Evolutionary conservation across 2,113 vertebrate species (phyloP), one percentile per base, ranked within the genome.

Genomic region (Gnathonemus echidnorhynchus): DNA sequence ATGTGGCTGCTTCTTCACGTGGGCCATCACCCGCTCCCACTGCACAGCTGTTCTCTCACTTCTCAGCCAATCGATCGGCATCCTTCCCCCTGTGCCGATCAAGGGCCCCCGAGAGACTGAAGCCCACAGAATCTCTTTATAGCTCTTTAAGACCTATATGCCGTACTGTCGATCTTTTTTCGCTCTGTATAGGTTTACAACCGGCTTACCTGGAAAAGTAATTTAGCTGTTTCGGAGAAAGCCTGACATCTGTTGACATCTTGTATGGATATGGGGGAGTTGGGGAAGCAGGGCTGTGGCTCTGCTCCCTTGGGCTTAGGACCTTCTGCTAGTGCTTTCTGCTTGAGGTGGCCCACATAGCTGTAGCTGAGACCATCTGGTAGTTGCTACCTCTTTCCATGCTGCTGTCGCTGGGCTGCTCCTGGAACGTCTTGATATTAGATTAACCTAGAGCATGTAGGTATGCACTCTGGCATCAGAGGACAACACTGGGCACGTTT

Each of bases 21-120:
- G 91, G 88, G 83, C 92, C 92, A 92, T 96, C 95, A 95, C 94
- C 93, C 94, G 93, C 94, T 95, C 93, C 92, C 93, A 92, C 89
- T 90, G 91, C 94, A 95, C 92, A 93, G 92, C 93, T 93, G 92
- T 92, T 92, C 89, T 90, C 89, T 91, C 88, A 89, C 91, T 89
- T 89, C 90, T 56, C 87, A 86, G 89, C 87, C 89, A 86, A 87
- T 86, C 58, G 53, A 31, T 91, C 88, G 88, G 77, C 46, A 83
- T 86, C 53, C 87, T 85, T 90, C 35, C 90, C 88, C 86, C 21
- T 53, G 90, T 90, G 90, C 46, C 45, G 1, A 31, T n/a, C 77
- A 53, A 35, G 66, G 27, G 42, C 8, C 39, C 56, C 58, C 35
- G 24, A 6, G 58, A 85, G 21, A 80, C 31, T 80, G 74, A 80